Conservation (phyloP, 1,140 invertebrate genomes). For the Trachymyrmex septentrionalis region DNA sequence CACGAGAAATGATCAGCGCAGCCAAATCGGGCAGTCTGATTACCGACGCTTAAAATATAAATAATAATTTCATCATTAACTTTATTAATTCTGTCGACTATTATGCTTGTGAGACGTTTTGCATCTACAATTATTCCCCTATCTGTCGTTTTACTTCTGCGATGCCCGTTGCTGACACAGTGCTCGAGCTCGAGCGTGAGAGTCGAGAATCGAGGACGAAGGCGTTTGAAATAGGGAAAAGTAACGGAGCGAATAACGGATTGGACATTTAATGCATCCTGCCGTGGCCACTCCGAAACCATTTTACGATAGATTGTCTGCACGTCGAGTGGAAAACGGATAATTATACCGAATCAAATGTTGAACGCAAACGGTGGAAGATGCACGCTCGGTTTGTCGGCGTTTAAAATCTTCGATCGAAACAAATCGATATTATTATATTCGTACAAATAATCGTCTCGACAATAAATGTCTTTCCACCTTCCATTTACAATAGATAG, state of each 20-base stretch:
- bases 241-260: slow-evolving; percentile 78
- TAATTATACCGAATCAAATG: background rate
- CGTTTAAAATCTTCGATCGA: background rate
- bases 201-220: slow-evolving; percentile 73
- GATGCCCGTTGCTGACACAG: background rate
- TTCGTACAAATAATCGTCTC: background rate
- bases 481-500: background rate
- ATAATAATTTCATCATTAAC: slow-evolving; percentile 17
- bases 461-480: background rate
- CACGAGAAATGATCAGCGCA: background rate
- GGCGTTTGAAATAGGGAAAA: slow-evolving; percentile 75
- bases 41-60: background rate
- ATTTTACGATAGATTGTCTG: slow-evolving; percentile 31
- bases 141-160: background rate
- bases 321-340: background rate
- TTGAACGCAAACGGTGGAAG: background rate
- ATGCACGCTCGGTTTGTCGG: background rate
- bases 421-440: background rate
- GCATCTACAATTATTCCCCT: background rate
- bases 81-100: background rate
- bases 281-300: slow-evolving; percentile 42
- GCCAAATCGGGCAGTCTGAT: background rate
- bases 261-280: slow-evolving; percentile 74
- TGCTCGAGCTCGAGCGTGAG: slow-evolving; percentile 43
- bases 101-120: background rate